These are phyloP conservation scores for Aphidoletes aphidimyza DNA, from an alignment of 2,888 invertebrate genomes.

Conservation along the genomic window DNA sequence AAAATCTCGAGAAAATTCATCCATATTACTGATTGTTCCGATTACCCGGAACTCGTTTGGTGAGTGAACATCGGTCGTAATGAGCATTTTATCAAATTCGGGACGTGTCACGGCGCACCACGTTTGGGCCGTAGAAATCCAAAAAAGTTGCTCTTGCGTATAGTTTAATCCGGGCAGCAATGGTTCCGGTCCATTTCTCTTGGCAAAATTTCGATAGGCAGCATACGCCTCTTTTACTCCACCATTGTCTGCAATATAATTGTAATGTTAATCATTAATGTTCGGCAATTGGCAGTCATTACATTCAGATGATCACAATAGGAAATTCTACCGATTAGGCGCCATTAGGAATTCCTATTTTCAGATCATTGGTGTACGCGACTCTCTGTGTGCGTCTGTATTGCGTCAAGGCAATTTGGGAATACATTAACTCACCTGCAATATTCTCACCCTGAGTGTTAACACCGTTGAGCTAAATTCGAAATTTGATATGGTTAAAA, in stretches of 20 bases:
- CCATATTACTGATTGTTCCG: constrained; percentile 54
- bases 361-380: too few relatives aligned
- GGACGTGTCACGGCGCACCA: not conserved
- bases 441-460: too few relatives aligned
- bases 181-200: not conserved
- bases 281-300: too few relatives aligned
- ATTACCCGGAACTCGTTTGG: constrained; percentile 55
- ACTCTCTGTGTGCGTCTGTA: too few relatives aligned
- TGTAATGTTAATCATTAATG: too few relatives aligned
- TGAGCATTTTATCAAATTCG: constrained; percentile 67
- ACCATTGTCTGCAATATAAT: not conserved
- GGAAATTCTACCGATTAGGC: too few relatives aligned
- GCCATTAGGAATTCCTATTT: too few relatives aligned
- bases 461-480: not conserved
- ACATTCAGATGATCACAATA: too few relatives aligned
- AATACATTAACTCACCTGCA: too few relatives aligned
- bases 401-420: too few relatives aligned
- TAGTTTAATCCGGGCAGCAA: not conserved
- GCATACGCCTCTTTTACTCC: not conserved
- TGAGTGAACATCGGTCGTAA: constrained; percentile 68
- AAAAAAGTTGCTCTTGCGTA: not conserved
- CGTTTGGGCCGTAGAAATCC: constrained; percentile 3
- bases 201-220: not conserved
- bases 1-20: constrained; percentile 56
- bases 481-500: too few relatives aligned